Base-by-base conservation (phyloP, 2,113 vertebrate genomes). In the Hylia prasina region DNA sequence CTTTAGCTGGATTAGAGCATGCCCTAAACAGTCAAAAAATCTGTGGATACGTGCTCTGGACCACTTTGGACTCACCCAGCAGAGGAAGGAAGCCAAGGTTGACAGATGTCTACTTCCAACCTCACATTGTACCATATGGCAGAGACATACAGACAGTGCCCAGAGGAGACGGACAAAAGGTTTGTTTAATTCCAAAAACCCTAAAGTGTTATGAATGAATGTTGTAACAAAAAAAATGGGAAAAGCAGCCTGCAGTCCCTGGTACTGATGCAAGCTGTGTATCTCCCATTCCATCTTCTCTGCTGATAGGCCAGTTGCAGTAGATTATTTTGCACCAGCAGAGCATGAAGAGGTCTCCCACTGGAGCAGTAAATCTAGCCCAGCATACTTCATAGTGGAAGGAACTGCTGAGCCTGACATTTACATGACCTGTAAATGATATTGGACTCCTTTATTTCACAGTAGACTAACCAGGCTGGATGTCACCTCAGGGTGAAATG, bases 361-460 rank as follows among this genome's bases (percentile, higher is more conserved):
- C 28, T 45, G 69, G 65, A 84, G 57, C 91, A 97, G 83, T 94
- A 95, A 87, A 92, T 94, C 65, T 79, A 53, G 12, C 28, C 48
- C 69, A 87, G 40, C 3, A 6, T 33, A 71, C 85, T 73, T 89
- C 80, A 91, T 82, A 79, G 53, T 1, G 4, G 53, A 89, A 45
- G 81, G 73, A 87, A 84, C 31, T 95, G 93, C 95, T 95, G 95
- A 94, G 91, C 37, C 44, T 94, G 81, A 90, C 33, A 70, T 91
- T 87, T 89, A 21, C 66, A 73, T 80, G 89, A 93, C 91, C 87
- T 94, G 87, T 73, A 87, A 96, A 80, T 84, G 45, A 91, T 88
- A 90, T 16, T 80, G 66, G 63, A 70, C 78, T 94, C 50, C 87
- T 73, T 91, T 80, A 89, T 95, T 96, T 96, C 93, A 96, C 90